Evolutionary conservation across 2,888 invertebrate species (phyloP).

Genomic region (Apoda limacodes): DNA sequence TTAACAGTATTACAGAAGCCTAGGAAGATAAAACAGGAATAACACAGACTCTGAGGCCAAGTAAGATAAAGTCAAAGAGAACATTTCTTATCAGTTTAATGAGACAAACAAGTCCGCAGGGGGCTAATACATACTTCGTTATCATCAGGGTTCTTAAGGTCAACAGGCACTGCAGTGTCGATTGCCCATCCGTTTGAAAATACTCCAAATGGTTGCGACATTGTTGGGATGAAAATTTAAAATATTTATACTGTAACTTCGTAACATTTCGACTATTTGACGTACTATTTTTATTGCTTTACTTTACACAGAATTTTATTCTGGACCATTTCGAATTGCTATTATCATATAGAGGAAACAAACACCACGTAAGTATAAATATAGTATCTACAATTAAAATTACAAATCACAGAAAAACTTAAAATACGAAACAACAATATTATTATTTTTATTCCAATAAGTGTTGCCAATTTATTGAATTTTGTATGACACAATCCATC

Average conservation of each 20-base stretch:
- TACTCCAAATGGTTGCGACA: conserved; percentile 39
- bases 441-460: too few species aligned
- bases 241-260: conserved; percentile 18
- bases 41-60: conserved; percentile 18
- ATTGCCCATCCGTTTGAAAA: conserved; percentile 60
- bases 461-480: too few species aligned
- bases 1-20: conserved; percentile 26
- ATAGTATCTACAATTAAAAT: too few species aligned
- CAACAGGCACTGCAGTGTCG: conserved; percentile 54
- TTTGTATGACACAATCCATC: too few species aligned
- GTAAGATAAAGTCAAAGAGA: conserved; percentile 35
- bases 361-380: too few species aligned
- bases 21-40: conserved; percentile 19
- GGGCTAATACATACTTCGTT: conserved; percentile 60
- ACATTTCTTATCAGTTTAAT: conserved; percentile 31
- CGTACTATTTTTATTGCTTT: too few species aligned
- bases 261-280: conserved; percentile 18
- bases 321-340: too few species aligned
- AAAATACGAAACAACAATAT: too few species aligned
- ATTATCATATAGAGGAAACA: too few species aligned
- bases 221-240: conserved; percentile 22
- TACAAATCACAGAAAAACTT: too few species aligned
- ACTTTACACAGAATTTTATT: too few species aligned
- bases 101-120: conserved; percentile 57
- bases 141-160: conserved; percentile 47